These are phyloP conservation scores for Conchocele bisecta DNA, from an alignment of 2,888 invertebrate species.

Conservation along the genomic window DNA sequence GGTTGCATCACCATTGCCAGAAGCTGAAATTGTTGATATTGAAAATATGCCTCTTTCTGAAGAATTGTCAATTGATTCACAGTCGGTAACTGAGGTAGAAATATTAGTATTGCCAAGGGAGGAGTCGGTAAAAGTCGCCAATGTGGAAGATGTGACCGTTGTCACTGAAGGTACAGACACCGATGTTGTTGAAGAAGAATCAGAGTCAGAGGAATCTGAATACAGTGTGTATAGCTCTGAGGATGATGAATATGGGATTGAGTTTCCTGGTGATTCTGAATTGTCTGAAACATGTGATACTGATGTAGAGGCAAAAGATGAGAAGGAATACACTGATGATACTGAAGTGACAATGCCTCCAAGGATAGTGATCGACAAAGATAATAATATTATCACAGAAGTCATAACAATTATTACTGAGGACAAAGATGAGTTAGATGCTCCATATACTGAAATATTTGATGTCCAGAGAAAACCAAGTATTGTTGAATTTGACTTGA, in stretches of 20 bases:
- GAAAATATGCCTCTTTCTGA: conserved; percentile 1
- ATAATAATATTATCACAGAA: neutral
- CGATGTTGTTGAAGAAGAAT: neutral
- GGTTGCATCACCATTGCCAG: no score
- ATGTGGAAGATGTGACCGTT: neutral
- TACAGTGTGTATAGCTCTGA: neutral
- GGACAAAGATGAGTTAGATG: conserved; percentile 12
- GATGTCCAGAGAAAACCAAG: conserved; percentile 29
- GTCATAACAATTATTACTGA: conserved; percentile 6
- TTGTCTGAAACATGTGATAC: neutral
- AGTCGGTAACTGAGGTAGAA: neutral
- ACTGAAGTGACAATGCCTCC: neutral
- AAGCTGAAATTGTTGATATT: neutral
- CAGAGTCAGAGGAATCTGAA: neutral
- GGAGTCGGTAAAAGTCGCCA: neutral
- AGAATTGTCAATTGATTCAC: neutral
- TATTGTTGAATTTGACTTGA: no score
- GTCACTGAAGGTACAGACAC: no score
- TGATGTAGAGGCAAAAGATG: neutral
- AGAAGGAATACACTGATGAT: neutral
- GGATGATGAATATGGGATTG: neutral
- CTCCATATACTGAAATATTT: conserved; percentile 11
- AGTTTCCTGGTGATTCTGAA: neutral
- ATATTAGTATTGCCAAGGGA: conserved; percentile 10
- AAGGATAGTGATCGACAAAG: neutral